Evolutionary conservation across 1,140 invertebrate genomes (phyloP), one percentile per base, ranked within the genome.

Genomic region (Dreissena rostriformis): DNA sequence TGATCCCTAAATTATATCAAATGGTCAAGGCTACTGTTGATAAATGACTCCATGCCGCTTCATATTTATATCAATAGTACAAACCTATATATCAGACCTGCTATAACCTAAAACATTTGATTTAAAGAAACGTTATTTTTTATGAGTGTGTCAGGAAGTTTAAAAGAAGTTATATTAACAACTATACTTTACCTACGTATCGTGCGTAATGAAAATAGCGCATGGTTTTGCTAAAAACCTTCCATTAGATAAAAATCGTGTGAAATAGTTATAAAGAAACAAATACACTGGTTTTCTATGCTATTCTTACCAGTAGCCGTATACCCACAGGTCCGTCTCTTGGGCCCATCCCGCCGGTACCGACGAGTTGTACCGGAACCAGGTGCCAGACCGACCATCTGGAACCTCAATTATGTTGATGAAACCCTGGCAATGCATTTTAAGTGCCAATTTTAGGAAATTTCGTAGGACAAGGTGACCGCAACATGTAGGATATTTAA

Each of bases 351-450:
- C 57, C 8, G 24, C 24, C 10, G 72, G 63, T 1, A 53, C 71
- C 12, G 81, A 52, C 10, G 73, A 75, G 61, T 83, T 83, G 65
- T 70, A 83, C 15, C 52, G 73, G 29, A 75, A 70, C 24, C 57
- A 19, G 8, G 65, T 24, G 10, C 71, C 73, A n/a, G 29, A 14
- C 67, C 22, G 17, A 7, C 12, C 17, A 49, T 83, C 71, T 12
- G 73, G 73, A 26, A 83, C 24, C 2, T 63, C 57, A 10, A 75
- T 65, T 26, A 76, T 68, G 63, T 83, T 49, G 4, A 75, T 10
- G 24, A 26, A 81, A 57, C 79, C 79, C 79, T 81, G 53, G 39
- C 39, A 39, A 39, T 39, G 39, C 39, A 39, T 39, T 39, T 39
- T 5, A 39, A 39, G 39, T 2, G 39, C 39, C 39, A 8, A 8